phyloP scores from a whole-genome alignment of 2,797 vertebrate genomes.

The Gymnopithys bicolor region DNA sequence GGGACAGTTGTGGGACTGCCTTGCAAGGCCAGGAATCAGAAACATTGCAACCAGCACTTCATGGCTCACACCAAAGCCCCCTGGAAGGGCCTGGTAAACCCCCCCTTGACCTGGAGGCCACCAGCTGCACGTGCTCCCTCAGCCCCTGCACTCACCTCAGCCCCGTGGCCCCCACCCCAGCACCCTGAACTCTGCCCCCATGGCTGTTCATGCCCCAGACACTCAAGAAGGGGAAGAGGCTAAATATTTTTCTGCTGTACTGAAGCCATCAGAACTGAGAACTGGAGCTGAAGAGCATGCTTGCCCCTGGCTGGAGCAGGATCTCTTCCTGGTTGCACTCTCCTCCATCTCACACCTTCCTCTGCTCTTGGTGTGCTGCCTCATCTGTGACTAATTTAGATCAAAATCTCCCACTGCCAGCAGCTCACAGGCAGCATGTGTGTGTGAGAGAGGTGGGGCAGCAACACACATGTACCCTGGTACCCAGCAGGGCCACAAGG shows the following conservation, averaged over 20 bases:
- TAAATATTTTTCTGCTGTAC: not conserved
- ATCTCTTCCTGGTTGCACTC: not conserved
- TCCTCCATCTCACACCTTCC: not conserved
- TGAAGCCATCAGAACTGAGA: accelerated
- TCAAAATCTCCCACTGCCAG: not conserved
- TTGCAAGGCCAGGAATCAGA: not conserved
- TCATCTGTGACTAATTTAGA: not conserved
- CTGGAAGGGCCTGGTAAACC: accelerated
- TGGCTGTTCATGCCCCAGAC: accelerated
- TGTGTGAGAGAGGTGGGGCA: not conserved
- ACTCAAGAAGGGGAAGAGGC: not conserved
- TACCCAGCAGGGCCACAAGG: not conserved
- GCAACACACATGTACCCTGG: accelerated
- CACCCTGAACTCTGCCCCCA: not conserved
- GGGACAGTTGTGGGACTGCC: accelerated
- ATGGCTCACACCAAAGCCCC: not conserved
- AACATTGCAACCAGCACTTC: accelerated
- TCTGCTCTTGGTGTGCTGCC: not conserved
- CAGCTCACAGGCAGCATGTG: not conserved
- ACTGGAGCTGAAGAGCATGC: not conserved
- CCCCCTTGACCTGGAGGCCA: too few relatives aligned
- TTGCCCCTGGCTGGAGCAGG: accelerated
- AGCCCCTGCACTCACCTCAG: not conserved
- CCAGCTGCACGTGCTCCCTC: accelerated
- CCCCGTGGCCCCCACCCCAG: accelerated